Conservation (phyloP, 1,140 invertebrate genomes). For the Drosophila rufa region DNA sequence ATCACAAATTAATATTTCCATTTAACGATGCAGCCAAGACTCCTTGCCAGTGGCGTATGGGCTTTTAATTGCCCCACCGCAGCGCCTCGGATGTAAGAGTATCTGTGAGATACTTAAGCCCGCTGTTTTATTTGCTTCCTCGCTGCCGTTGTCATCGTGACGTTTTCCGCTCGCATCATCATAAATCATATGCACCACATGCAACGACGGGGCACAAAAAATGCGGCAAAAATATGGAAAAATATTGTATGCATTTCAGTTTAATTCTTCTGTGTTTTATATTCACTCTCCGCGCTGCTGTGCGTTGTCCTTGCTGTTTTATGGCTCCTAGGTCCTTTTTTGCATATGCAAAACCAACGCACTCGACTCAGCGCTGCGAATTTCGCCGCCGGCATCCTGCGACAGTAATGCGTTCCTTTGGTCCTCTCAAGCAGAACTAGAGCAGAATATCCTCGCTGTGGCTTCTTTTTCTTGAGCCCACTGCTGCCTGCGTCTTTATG, state of each 20-base stretch:
- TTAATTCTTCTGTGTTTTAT: conserved; percentile 52
- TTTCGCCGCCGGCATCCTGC: conserved; percentile 42
- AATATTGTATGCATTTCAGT: conserved; percentile 43
- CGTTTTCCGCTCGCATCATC: conserved; percentile 66
- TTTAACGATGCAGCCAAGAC: conserved; percentile 57
- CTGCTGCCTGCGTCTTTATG: conserved; percentile 56
- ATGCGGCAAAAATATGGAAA: conserved; percentile 43
- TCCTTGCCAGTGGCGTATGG: conserved; percentile 40
- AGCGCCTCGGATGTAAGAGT: conserved; percentile 28
- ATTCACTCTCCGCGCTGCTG: conserved; percentile 41
- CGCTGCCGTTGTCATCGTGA: conserved; percentile 54
- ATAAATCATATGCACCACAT: conserved; percentile 80
- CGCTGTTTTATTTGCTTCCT: conserved; percentile 53
- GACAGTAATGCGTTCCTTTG: conserved; percentile 27
- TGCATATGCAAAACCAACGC: conserved; percentile 70
- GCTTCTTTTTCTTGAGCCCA: conserved; percentile 29
- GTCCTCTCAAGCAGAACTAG: conserved; percentile 61
- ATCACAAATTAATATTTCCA: conserved; percentile 76
- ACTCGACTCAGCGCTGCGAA: conserved; percentile 42
- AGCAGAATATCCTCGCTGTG: conserved; percentile 64
- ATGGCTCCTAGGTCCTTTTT: conserved; percentile 62
- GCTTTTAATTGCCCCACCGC: conserved; percentile 63
- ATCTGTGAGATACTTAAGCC: conserved; percentile 44
- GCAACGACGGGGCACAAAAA: conserved; percentile 45
- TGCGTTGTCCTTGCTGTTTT: conserved; percentile 71